Percentiles rank a stretch among this genome's conserved stretches.
Evolutionary conservation across 2,113 vertebrate genomes (phyloP).

Genomic region (Datnioides undecimradiatus): DNA sequence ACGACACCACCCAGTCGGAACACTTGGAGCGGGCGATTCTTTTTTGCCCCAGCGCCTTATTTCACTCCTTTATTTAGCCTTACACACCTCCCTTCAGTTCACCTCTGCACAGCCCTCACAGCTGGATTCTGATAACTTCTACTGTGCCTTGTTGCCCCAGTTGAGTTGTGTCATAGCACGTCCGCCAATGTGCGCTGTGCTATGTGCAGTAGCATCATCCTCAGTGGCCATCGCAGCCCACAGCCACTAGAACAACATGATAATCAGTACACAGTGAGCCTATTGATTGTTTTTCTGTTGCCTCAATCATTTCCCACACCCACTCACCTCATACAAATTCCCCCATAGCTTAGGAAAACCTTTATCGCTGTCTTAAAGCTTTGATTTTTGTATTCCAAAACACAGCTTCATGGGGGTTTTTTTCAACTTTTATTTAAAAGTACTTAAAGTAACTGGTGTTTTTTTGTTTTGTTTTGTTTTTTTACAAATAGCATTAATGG

Average conservation of each 20-base stretch:
- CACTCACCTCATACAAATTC: background rate
- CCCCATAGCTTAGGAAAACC: background rate
- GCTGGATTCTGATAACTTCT: constrained; percentile 57
- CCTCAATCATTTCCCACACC: constrained; percentile 26
- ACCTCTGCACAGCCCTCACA: constrained; percentile 40
- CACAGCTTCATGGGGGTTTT: constrained; percentile 7
- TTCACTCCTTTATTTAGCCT: constrained; percentile 59
- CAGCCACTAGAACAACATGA: background rate
- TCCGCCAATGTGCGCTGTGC: background rate
- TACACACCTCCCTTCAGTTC: constrained; percentile 2
- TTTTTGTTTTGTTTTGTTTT: constrained; percentile 17
- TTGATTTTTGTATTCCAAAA: constrained; percentile 53
- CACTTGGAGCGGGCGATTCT: constrained; percentile 15
- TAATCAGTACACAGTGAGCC: background rate
- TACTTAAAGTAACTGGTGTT: constrained; percentile 5
- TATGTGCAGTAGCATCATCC: constrained; percentile 21
- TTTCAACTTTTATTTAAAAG: constrained; percentile 25
- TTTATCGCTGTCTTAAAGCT: constrained; percentile 26
- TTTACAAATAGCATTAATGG: background rate
- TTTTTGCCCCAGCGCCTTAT: constrained; percentile 64
- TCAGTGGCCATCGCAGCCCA: background rate
- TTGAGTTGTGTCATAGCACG: constrained; percentile 44
- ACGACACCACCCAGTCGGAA: background rate
- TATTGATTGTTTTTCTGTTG: constrained; percentile 13
- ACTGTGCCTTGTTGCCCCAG: constrained; percentile 74